phyloP scores from a whole-genome alignment of 2,888 invertebrate genomes.

The Agelastica alni region DNA sequence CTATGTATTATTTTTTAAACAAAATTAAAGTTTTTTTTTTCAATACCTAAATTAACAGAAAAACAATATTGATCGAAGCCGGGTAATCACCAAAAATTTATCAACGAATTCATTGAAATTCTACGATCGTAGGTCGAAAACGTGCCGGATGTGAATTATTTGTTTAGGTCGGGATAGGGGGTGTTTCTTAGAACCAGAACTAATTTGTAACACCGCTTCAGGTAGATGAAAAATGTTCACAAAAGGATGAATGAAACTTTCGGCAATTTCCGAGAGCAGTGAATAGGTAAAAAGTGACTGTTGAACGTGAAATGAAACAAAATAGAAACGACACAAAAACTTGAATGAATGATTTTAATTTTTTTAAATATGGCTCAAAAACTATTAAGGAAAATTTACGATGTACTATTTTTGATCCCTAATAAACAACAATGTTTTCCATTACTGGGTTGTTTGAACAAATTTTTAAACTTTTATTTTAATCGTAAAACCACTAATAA shows the following conservation, averaged over 20 bases:
- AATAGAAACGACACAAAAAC: too few relatives aligned
- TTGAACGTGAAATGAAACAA: slow-evolving; percentile 32
- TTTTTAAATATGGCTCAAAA: too few relatives aligned
- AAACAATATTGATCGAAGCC: slow-evolving; percentile 34
- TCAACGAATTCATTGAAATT: slow-evolving; percentile 46
- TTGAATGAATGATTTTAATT: too few relatives aligned
- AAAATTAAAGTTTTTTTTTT: too few relatives aligned
- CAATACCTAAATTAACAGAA: too few relatives aligned
- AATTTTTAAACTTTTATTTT: too few relatives aligned
- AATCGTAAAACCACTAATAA: too few relatives aligned
- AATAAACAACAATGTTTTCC: too few relatives aligned
- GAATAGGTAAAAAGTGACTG: slow-evolving; percentile 26
- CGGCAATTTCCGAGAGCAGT: slow-evolving; percentile 9
- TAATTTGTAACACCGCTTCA: slow-evolving; percentile 55
- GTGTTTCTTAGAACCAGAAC: slow-evolving; percentile 47
- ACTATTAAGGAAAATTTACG: too few relatives aligned
- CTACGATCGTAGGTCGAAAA: slow-evolving; percentile 38
- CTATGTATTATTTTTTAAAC: too few relatives aligned
- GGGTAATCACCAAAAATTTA: slow-evolving; percentile 42
- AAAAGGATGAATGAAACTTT: slow-evolving; percentile 49
- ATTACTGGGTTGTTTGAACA: too few relatives aligned
- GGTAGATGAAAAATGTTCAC: slow-evolving; percentile 47
- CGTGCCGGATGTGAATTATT: slow-evolving; percentile 53
- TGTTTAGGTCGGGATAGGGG: slow-evolving; percentile 50
- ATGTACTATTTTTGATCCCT: too few relatives aligned